Evolutionary conservation across 2,888 invertebrate species (phyloP).

Genomic region (Mythimna impura): DNA sequence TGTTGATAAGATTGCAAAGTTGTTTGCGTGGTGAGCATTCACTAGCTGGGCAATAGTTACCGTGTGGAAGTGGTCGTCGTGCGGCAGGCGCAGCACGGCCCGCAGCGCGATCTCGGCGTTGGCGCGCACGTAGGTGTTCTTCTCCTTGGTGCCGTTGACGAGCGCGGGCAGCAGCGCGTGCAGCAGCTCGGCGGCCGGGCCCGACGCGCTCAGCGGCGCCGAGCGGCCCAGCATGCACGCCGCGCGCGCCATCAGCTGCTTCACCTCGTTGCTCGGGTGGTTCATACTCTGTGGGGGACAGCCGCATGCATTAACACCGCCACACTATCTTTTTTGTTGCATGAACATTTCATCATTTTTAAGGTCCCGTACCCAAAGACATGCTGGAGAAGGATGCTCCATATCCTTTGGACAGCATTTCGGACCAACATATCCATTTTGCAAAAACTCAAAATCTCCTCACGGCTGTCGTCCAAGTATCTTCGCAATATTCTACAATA

Average conservation of each 20-base stretch:
- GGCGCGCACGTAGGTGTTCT: constrained; percentile 98
- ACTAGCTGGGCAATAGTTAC: constrained; percentile 77
- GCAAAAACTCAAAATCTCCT: too few species aligned
- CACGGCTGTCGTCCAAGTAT: too few species aligned
- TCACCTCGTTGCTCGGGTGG: constrained; percentile 97
- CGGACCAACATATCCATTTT: too few species aligned
- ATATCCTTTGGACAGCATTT: too few species aligned
- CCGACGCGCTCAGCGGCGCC: constrained; percentile 56
- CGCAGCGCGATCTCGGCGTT: constrained; percentile 98
- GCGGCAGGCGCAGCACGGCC: constrained; percentile 94
- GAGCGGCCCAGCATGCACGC: constrained; percentile 94
- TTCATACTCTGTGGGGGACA: constrained; percentile 94
- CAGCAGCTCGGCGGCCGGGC: constrained; percentile 91
- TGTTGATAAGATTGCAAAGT: not conserved
- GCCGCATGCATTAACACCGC: not conserved
- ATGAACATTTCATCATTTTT: not conserved
- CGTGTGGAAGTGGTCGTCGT: constrained; percentile 93
- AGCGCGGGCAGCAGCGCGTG: constrained; percentile 96
- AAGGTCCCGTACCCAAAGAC: too few species aligned
- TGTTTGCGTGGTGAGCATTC: too few species aligned
- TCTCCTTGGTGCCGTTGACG: constrained; percentile 99
- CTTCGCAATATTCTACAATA: too few species aligned
- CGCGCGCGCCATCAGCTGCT: constrained; percentile 96
- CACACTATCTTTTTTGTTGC: not conserved
- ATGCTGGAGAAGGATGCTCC: too few species aligned